These are phyloP conservation scores for Bubo scandiacus DNA, from an alignment of 2,113 vertebrate genomes.

Conservation along the genomic window DNA sequence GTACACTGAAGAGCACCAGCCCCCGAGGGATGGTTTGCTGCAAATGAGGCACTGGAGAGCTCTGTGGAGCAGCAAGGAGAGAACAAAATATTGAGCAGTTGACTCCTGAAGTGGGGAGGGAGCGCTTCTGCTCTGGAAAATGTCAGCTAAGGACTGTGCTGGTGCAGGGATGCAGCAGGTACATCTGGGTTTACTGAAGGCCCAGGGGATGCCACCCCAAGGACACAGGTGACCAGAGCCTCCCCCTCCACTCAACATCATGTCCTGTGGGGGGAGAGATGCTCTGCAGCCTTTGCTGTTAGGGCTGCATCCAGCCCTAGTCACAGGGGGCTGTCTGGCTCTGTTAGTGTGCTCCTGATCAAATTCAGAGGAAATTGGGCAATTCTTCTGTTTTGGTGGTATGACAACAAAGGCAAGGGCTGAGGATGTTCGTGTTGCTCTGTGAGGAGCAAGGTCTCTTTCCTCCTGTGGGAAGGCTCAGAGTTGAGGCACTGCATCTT, in stretches of 20 bases:
- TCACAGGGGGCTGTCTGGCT: not conserved
- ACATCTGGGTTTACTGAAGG: not conserved
- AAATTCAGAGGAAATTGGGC: not conserved
- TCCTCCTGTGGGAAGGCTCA: not conserved
- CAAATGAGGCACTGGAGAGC: not conserved
- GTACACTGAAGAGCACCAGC: not conserved
- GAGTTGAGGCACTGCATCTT: not conserved
- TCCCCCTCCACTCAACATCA: accelerated
- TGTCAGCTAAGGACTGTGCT: not conserved
- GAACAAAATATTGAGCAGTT: not conserved
- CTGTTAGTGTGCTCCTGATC: not conserved
- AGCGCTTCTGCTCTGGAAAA: not conserved
- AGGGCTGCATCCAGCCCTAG: not conserved
- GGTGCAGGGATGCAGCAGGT: not conserved
- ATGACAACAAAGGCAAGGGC: accelerated
- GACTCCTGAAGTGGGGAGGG: not conserved
- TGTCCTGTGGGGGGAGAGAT: not conserved
- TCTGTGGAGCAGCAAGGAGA: not conserved
- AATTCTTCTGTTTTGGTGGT: not conserved
- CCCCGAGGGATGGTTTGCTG: not conserved
- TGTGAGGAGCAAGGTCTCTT: not conserved
- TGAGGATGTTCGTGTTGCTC: not conserved
- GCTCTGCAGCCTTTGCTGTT: not conserved
- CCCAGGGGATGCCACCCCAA: not conserved
- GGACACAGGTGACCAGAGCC: not conserved